Evolutionary conservation across 2,113 vertebrate species (phyloP).

Genomic region (Ascaphus truei): DNA sequence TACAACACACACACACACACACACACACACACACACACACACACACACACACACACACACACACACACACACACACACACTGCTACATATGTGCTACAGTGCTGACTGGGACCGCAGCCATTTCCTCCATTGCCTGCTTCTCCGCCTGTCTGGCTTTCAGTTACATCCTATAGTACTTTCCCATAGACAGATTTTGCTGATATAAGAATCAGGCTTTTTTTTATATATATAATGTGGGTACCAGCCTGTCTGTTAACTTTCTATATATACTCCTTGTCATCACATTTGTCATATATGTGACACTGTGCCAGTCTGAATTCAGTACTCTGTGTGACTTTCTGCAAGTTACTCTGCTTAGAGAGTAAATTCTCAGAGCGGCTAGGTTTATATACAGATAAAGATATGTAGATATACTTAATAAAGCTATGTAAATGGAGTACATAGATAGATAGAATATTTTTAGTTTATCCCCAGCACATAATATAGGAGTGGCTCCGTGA

Average conservation of each 20-base stretch:
- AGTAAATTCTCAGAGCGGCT: not conserved
- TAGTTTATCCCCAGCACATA: too few relatives aligned
- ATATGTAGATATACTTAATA: not conserved
- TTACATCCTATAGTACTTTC: constrained; percentile 21
- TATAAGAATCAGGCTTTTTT: constrained; percentile 9
- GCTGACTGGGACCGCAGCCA: too few relatives aligned
- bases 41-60: too few relatives aligned
- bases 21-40: too few relatives aligned
- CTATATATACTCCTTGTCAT: not conserved
- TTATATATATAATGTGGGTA: constrained; percentile 2
- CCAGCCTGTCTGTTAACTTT: constrained; percentile 8
- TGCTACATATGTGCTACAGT: too few relatives aligned
- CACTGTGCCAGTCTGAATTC: not conserved
- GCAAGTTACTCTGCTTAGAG: not conserved
- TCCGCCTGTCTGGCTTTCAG: not conserved
- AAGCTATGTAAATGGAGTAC: too few relatives aligned
- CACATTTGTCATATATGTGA: not conserved
- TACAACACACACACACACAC: too few relatives aligned
- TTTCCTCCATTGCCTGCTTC: not conserved
- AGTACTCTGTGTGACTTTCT: not conserved
- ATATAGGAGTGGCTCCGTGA: too few relatives aligned
- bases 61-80: too few relatives aligned
- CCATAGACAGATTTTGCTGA: not conserved
- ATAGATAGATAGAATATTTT: too few relatives aligned
- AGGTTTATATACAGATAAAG: not conserved